Percentiles rank a stretch among this genome's conserved stretches.
These are phyloP conservation scores for Urocyon cinereoargenteus DNA, from an alignment of 2,797 vertebrate species.

Conservation along the genomic window DNA sequence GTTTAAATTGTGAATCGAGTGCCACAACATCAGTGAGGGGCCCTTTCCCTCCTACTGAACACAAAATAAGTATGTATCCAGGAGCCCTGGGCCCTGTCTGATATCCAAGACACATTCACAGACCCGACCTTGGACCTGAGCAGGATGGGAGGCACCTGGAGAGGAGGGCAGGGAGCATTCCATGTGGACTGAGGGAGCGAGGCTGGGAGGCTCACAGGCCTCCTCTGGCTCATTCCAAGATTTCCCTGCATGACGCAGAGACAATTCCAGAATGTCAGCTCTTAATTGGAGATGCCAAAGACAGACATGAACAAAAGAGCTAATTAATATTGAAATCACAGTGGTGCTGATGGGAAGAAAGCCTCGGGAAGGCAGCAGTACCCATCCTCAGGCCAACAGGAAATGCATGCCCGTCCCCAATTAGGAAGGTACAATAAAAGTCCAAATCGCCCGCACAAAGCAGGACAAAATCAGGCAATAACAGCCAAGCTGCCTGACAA, in stretches of 20 bases:
- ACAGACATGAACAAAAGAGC: conserved; percentile 72
- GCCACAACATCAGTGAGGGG: rapidly evolving
- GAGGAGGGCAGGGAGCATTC: rapidly evolving
- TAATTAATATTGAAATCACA: conserved; percentile 77
- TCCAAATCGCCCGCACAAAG: neutral
- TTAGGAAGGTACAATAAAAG: neutral
- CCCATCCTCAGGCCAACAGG: conserved; percentile 75
- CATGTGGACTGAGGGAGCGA: rapidly evolving
- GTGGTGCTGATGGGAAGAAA: conserved; percentile 81
- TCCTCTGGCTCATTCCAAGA: neutral
- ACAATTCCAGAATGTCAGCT: conserved; percentile 34
- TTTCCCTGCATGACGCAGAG: neutral
- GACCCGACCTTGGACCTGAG: neutral
- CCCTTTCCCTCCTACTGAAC: neutral
- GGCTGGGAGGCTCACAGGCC: neutral
- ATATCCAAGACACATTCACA: neutral
- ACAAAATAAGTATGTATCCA: neutral
- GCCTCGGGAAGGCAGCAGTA: conserved; percentile 77
- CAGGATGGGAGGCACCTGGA: neutral
- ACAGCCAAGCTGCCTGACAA: conserved; percentile 75
- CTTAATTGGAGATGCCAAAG: conserved; percentile 78
- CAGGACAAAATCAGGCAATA: conserved; percentile 77
- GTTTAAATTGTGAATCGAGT: neutral
- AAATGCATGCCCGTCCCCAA: conserved; percentile 71
- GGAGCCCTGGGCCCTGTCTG: neutral